Conservation (phyloP, 2,797 vertebrate species). For the Melanotaenia parkinsoni region DNA sequence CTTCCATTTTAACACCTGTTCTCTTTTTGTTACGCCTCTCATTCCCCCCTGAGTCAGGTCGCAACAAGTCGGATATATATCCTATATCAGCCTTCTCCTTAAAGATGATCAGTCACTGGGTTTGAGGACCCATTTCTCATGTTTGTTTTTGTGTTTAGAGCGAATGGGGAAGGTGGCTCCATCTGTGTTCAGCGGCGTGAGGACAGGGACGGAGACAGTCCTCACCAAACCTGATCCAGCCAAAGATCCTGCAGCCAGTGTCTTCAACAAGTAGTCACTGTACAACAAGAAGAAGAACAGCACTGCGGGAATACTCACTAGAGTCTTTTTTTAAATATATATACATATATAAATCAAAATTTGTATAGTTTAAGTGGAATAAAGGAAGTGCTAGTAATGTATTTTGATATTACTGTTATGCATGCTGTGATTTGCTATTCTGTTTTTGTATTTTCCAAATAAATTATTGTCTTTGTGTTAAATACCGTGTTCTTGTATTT, state of each 20-base stretch:
- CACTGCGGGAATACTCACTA: conserved; percentile 1
- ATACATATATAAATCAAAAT: not conserved
- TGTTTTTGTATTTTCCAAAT: conserved; percentile 4
- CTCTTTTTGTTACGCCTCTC: no score
- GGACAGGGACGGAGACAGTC: conserved; percentile 89
- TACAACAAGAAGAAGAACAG: not conserved
- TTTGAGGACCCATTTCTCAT: not conserved
- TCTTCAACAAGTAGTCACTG: conserved; percentile 83
- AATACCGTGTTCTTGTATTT: not conserved
- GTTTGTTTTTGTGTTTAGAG: conserved; percentile 79
- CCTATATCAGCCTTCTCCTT: not conserved
- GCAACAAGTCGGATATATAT: not conserved
- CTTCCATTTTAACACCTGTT: no score
- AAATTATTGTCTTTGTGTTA: not conserved
- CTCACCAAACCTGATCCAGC: conserved; percentile 83
- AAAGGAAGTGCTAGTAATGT: not conserved
- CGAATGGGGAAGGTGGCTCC: conserved; percentile 89
- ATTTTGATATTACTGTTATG: conserved; percentile 7
- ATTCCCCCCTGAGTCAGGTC: no score
- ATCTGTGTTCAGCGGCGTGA: conserved; percentile 89
- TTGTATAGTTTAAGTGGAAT: not conserved
- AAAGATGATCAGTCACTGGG: not conserved
- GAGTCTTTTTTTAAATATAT: not conserved
- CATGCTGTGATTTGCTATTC: not conserved
- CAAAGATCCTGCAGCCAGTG: conserved; percentile 84